phyloP scores from a whole-genome alignment of 2,797 vertebrate species.

The Phyllotis vaccarum region DNA sequence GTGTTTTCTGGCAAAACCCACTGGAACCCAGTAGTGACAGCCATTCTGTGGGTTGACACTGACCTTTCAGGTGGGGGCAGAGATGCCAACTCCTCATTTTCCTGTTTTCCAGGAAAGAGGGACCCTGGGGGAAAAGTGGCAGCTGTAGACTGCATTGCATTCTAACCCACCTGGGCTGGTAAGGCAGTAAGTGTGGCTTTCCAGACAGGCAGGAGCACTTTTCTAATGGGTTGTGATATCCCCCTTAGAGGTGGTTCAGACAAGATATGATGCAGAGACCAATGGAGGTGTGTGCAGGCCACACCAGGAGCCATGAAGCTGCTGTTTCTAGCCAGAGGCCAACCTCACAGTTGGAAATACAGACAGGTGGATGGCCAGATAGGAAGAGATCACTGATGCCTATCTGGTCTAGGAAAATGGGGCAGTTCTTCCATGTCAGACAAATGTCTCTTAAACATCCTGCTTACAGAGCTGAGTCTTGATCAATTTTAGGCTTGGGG shows the following conservation, averaged over 20 bases:
- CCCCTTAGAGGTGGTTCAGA: slow-evolving; percentile 23
- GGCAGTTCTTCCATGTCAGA: not conserved
- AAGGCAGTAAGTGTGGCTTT: not conserved
- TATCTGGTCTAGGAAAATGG: slow-evolving; percentile 14
- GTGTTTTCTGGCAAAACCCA: slow-evolving; percentile 20
- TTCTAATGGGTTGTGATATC: slow-evolving; percentile 50
- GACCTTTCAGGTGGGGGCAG: slow-evolving; percentile 53
- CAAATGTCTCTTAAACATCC: too few species aligned
- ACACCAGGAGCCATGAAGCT: not conserved
- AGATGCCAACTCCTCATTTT: slow-evolving; percentile 53
- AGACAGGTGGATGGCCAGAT: not conserved
- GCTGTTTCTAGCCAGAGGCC: not conserved
- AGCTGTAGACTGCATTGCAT: not conserved
- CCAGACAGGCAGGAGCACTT: slow-evolving; percentile 37
- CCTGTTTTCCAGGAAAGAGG: slow-evolving; percentile 55
- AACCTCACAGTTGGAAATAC: not conserved
- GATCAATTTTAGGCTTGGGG: not conserved
- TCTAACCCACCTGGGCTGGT: not conserved
- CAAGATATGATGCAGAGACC: not conserved
- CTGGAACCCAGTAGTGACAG: not conserved
- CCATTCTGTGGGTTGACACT: slow-evolving; percentile 1
- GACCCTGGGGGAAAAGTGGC: not conserved
- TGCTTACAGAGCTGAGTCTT: slow-evolving; percentile 6
- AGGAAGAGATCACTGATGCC: not conserved
- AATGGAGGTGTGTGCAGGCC: not conserved